phyloP scores from a whole-genome alignment of 2,888 invertebrate genomes.

The Noctua janthina region DNA sequence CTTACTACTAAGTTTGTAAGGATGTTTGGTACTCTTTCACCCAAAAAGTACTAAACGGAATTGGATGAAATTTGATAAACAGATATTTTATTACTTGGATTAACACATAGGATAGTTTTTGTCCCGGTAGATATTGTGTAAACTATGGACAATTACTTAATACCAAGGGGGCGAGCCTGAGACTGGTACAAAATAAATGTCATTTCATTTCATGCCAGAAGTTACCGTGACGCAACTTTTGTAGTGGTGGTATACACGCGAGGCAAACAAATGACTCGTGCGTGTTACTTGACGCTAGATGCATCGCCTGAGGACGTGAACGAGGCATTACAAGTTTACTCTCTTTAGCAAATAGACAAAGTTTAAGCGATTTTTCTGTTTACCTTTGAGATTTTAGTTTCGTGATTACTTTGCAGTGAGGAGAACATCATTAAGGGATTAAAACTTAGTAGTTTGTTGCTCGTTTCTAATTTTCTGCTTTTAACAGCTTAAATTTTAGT shows the following conservation, averaged over 20 bases:
- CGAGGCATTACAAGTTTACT: constrained; percentile 7
- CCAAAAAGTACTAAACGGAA: background rate
- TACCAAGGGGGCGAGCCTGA: background rate
- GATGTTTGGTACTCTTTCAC: background rate
- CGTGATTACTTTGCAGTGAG: background rate
- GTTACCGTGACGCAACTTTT: background rate
- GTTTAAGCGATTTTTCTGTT: constrained; percentile 30
- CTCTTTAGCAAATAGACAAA: constrained; percentile 33
- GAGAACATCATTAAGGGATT: background rate
- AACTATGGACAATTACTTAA: background rate
- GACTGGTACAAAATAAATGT: background rate
- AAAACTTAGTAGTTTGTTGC: constrained; percentile 5
- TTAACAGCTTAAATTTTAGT: background rate
- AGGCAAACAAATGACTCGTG: background rate
- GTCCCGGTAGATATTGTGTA: too few species aligned
- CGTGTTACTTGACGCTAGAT: background rate
- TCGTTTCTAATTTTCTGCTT: background rate
- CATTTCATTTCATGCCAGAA: background rate
- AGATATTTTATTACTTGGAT: background rate
- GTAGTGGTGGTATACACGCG: background rate
- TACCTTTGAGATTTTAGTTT: constrained; percentile 11
- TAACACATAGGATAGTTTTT: background rate
- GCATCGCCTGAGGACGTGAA: background rate
- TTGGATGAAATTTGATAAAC: background rate
- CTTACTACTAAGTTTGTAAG: background rate